These are phyloP conservation scores for Papilio xuthus DNA, from an alignment of 1,140 invertebrate genomes.

Conservation along the genomic window DNA sequence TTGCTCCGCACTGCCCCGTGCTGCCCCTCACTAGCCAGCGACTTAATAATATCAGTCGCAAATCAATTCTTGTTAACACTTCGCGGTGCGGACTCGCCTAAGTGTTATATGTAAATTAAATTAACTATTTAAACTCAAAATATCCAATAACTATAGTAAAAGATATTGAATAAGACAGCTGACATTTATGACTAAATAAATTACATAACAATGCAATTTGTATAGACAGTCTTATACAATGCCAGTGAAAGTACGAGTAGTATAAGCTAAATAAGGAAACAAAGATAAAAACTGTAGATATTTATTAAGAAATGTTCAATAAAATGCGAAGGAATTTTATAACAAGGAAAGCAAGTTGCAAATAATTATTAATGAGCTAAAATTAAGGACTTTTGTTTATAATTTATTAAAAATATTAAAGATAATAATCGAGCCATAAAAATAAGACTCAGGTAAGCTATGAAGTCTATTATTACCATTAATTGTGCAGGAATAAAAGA, in stretches of 20 bases:
- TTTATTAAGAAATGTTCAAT: neutral
- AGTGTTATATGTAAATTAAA: slow-evolving; percentile 4
- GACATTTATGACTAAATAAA: neutral
- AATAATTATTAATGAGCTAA: neutral
- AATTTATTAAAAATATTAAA: neutral
- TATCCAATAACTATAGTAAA: neutral
- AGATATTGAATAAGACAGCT: neutral
- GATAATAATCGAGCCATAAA: neutral
- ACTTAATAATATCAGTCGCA: neutral
- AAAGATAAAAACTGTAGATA: neutral
- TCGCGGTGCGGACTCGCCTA: neutral
- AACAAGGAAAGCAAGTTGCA: neutral
- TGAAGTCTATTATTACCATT: neutral
- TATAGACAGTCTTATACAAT: neutral
- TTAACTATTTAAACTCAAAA: neutral
- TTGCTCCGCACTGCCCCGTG: neutral
- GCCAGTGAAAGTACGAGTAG: neutral
- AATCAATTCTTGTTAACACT: slow-evolving; percentile 38
- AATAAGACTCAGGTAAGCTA: neutral
- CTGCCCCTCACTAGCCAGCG: neutral
- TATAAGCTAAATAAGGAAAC: neutral
- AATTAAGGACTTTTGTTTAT: neutral
- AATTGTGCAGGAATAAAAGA: neutral
- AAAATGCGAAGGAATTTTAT: neutral
- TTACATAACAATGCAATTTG: neutral